Conservation (phyloP, 2,888 invertebrate species). For the Chironomus tentans region DNA sequence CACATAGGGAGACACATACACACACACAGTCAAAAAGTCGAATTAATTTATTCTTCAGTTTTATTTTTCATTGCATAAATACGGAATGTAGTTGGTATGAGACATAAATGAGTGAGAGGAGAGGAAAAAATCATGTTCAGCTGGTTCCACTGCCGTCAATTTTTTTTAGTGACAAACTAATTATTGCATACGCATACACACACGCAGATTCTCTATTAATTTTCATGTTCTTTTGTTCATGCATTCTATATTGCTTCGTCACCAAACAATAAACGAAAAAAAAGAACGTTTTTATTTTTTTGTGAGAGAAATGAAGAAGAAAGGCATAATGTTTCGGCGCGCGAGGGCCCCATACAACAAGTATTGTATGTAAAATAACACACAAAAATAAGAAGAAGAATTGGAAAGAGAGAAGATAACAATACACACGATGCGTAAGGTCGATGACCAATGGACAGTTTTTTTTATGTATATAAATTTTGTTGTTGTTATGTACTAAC, state of each 20-base stretch:
- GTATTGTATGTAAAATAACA: no score
- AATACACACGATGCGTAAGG: slow-evolving; percentile 18
- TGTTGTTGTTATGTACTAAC: not conserved
- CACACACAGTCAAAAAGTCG: not conserved
- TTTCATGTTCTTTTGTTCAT: not conserved
- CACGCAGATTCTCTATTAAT: no score
- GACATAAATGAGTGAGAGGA: not conserved
- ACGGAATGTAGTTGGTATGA: not conserved
- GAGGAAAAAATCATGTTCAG: slow-evolving; percentile 4
- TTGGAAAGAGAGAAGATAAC: slow-evolving; percentile 8
- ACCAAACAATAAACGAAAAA: no score
- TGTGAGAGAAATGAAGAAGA: no score
- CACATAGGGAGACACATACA: not conserved
- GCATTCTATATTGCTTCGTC: slow-evolving; percentile 5
- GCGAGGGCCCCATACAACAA: not conserved
- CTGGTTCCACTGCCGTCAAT: slow-evolving; percentile 7
- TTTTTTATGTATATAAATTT: not conserved
- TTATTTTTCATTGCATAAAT: not conserved
- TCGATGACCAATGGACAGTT: slow-evolving; percentile 22
- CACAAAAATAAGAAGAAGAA: not conserved
- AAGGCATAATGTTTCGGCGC: not conserved
- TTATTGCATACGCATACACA: not conserved
- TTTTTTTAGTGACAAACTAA: slow-evolving; percentile 2
- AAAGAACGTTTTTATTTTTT: no score
- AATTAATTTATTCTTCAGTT: not conserved